A percentile compares a stretch with the other conserved stretches of the same genome.
Conservation (phyloP, 2,113 vertebrate genomes). For the Halichoerus grypus region DNA sequence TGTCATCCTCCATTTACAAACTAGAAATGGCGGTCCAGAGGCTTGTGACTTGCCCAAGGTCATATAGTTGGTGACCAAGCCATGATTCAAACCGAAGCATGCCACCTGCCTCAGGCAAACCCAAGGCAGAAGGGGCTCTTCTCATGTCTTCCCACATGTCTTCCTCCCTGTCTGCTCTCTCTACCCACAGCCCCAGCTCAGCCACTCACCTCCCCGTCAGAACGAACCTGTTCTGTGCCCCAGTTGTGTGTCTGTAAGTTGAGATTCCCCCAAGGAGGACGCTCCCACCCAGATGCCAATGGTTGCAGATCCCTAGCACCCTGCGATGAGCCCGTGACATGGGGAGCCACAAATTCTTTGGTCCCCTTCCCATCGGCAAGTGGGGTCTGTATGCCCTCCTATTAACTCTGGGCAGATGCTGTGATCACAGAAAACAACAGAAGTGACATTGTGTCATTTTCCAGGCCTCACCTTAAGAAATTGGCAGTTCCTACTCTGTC, state of each 20-base stretch:
- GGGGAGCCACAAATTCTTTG: neutral
- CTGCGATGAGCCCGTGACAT: neutral
- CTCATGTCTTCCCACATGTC: neutral
- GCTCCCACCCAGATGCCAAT: neutral
- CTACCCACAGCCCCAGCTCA: neutral
- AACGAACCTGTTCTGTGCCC: neutral
- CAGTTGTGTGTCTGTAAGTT: neutral
- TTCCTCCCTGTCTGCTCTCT: neutral
- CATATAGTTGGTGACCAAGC: neutral
- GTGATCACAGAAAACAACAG: neutral
- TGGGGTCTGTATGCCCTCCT: neutral
- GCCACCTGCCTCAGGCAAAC: neutral
- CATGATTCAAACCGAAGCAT: neutral
- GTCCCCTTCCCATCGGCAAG: neutral
- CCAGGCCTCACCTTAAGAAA: neutral
- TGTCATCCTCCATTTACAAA: neutral
- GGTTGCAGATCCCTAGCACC: neutral
- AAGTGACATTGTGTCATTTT: neutral
- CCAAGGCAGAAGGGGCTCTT: neutral
- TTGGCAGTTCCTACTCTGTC: neutral
- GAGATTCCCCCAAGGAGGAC: neutral
- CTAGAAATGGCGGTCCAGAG: neutral
- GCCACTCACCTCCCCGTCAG: neutral
- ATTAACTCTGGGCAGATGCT: neutral
- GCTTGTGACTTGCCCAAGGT: neutral